These are phyloP conservation scores for Oopsacas minuta DNA, from an alignment of 37 sponge, comb jelly and placozoan genomes.

Conservation along the genomic window DNA sequence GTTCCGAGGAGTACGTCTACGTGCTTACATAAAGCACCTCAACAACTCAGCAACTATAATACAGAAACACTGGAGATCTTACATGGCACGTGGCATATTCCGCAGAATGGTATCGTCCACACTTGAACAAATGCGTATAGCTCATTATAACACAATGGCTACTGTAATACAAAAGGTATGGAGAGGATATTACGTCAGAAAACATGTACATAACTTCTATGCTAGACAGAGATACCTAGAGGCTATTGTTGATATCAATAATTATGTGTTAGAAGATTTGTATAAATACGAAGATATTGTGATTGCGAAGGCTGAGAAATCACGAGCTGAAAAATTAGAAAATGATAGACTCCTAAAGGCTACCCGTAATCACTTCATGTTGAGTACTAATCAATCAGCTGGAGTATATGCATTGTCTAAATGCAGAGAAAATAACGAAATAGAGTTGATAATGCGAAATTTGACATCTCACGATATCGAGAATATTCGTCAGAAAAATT, in stretches of 20 bases:
- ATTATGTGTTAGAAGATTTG: neutral
- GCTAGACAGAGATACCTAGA: conserved; percentile 33
- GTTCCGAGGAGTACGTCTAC: neutral
- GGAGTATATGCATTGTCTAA: neutral
- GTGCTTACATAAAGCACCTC: neutral
- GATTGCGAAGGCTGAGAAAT: neutral
- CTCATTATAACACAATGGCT: neutral
- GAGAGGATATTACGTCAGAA: conserved; percentile 43
- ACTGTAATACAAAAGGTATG: conserved; percentile 12
- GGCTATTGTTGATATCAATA: conserved; percentile 30
- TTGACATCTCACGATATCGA: neutral
- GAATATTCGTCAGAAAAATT: neutral
- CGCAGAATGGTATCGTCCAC: neutral
- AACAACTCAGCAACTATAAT: neutral
- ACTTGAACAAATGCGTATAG: neutral
- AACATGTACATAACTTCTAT: conserved; percentile 44
- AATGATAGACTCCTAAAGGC: neutral
- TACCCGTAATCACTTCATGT: conserved; percentile 8
- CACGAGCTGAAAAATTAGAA: neutral
- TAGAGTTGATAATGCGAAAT: neutral
- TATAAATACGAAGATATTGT: neutral
- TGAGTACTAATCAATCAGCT: neutral
- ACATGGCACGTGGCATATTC: conserved; percentile 5
- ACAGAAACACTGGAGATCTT: neutral
- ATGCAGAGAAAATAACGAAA: neutral